Base-by-base conservation (phyloP, 2,888 invertebrate species). In the Polymixis lichenea region DNA sequence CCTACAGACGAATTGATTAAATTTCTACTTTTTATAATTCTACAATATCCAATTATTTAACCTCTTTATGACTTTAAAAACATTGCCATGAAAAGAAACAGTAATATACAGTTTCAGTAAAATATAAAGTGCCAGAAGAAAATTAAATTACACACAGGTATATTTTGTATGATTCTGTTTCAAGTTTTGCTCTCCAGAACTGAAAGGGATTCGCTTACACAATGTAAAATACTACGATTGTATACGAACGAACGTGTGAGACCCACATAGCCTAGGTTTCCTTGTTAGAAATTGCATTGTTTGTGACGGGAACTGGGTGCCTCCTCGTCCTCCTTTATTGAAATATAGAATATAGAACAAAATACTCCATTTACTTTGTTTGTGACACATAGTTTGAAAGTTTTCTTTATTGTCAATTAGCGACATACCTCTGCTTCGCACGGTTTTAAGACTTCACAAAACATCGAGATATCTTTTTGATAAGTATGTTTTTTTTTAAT, bases 251-350 rank as follows among this genome's bases (percentile, higher is more conserved):
- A 49, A 68, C 66, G 80, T 64, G 74, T 75, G 84, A 71, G 25
- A 74, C 67, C 53, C 15, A 79, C 71, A 79, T 56, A 83, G 60
- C 38, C 55, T 56, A 43, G 75, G 75, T 49, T 81, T 75, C 84
- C 82, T 82, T 83, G 84, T 82, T 83, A 79, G 84, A 38, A 77
- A 75, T 75, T 65, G 84, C 64, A 82, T 82, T 82, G 84, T 83
- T 83, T 71, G 84, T 61, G 71, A 71, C 64, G 43, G 55, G 58
- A 61, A 75, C 82, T 49, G 17, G 58, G 58, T 68, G 60, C 75
- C n/a, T 56, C n/a, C n/a, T 55, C 72, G 32, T 55, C 32, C 46
- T 68, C 70, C 67, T 79, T 75, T 83, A 83, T 83, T 72, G 80
- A 64, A 79, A 83, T 82, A 71, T 77, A 58, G 65, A 77, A 82